Percentiles rank a stretch among this genome's conserved stretches.
These are phyloP conservation scores for Enteromius afrohamiltoni DNA, from an alignment of 2,797 vertebrate species.

Conservation along the genomic window DNA sequence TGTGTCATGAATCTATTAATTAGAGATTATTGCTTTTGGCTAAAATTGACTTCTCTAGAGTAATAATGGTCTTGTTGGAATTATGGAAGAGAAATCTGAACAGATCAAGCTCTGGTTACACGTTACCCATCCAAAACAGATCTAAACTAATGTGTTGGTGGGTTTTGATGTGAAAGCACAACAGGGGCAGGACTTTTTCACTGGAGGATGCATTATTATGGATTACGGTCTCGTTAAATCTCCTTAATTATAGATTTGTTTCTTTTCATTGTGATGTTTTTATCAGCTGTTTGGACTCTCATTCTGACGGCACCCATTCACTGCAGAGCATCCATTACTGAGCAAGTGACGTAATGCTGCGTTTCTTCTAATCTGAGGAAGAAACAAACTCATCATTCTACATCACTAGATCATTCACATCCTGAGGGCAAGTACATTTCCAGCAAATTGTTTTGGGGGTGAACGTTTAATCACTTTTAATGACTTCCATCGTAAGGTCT, in stretches of 20 bases:
- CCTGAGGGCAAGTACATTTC: background rate
- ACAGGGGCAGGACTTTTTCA: background rate
- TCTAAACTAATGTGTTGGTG: background rate
- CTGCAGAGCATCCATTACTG: background rate
- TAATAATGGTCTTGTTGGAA: background rate
- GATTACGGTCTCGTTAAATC: background rate
- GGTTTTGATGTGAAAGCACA: background rate
- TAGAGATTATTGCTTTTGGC: background rate
- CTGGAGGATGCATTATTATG: background rate
- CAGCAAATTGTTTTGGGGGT: background rate
- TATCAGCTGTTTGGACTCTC: background rate
- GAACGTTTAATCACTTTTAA: background rate
- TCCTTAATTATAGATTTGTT: background rate
- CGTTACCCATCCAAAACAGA: background rate
- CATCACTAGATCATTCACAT: background rate
- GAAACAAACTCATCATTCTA: background rate
- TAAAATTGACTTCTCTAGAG: background rate
- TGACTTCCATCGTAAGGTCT: background rate
- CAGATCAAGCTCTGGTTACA: background rate
- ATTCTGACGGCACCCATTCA: background rate
- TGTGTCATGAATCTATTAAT: background rate
- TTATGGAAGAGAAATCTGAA: no score
- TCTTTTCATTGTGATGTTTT: background rate
- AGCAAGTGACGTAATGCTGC: background rate
- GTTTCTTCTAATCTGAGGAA: background rate